Conservation (phyloP, 2,797 vertebrate species). For the Saguinus oedipus region DNA sequence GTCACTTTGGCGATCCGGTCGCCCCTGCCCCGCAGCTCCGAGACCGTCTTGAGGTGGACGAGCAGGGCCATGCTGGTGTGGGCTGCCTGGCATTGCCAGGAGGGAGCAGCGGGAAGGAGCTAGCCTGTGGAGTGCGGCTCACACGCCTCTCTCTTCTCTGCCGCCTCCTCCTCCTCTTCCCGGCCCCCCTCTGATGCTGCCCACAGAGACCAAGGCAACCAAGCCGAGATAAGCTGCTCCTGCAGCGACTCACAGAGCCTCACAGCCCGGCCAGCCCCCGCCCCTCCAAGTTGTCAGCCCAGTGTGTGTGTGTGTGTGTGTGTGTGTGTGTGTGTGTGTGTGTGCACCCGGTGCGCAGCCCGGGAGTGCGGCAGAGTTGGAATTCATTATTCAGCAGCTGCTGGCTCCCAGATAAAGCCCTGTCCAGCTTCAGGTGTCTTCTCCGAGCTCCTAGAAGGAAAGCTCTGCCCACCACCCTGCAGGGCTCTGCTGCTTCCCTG, state of each 20-base stretch:
- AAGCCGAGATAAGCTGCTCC: conserved; percentile 56
- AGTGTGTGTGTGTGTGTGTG: not conserved
- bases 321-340: not conserved
- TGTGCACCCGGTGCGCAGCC: not conserved
- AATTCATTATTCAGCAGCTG: conserved; percentile 79
- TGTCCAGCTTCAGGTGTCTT: conserved; percentile 61
- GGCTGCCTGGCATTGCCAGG: not conserved
- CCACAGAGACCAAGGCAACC: conserved; percentile 73
- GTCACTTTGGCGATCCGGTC: conserved; percentile 95
- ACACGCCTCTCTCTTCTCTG: conserved; percentile 4
- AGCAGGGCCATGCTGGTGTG: conserved; percentile 88
- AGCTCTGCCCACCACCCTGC: not conserved
- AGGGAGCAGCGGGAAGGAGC: conserved; percentile 25
- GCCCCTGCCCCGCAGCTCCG: conserved; percentile 90
- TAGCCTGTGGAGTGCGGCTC: not conserved
- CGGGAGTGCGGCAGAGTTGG: not conserved
- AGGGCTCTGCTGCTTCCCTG: not conserved
- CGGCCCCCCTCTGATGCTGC: conserved; percentile 45
- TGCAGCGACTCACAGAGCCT: conserved; percentile 57
- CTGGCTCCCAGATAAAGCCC: conserved; percentile 51
- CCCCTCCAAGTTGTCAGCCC: conserved; percentile 71
- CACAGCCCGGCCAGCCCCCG: conserved; percentile 31
- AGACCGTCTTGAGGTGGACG: conserved; percentile 91
- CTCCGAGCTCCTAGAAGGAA: not conserved
- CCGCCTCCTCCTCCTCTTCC: conserved; percentile 11